Evolutionary conservation across 2,888 invertebrate species (phyloP), one percentile per base, ranked within the genome.

Genomic region (Neoascia interrupta): DNA sequence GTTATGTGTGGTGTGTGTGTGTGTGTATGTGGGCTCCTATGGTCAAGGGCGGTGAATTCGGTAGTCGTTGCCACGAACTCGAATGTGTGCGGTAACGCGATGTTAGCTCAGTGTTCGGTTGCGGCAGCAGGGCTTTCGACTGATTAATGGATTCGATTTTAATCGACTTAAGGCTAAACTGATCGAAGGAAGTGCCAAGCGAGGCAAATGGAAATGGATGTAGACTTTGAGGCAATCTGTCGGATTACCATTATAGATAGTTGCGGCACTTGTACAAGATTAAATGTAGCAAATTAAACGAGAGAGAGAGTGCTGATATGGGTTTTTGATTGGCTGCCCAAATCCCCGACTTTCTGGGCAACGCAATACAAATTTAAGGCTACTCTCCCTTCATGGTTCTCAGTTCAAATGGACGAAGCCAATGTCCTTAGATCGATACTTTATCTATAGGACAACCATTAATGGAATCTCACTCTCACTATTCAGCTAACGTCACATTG

Each of bases 81-180:
- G 5, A 5, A 6, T 60, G 53, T 53, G 5, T 60, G 34, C 16
- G 36, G 16, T 56, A 15, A 54, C 8, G 31, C 10, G 31, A 41
- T 23, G 54, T 23, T 49, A 36, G 23, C 15, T 13, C 21, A 39
- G 37, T 45, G 54, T 47, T 60, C 43, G 53, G 60, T 37, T 79
- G 73, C 51, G 72, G 79, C 47, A n/a, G n/a, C n/a, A 28, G 63
- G 66, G 41, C 31, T 49, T 72, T 64, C 66, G 79, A 68, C 79
- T 79, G 72, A 79, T 73, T 79, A 79, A 79, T 79, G 79, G 66
- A 49, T 61, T 56, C 61, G 73, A 73, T 79, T 73, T 61, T 61
- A 68, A 73, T 73, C 37, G 49, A 66, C 73, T 54, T 36, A 16
- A 19, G 18, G 41, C 16, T 8, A 21, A 51, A 6, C n/a, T 23